Percentiles rank a stretch among this genome's conserved stretches.
Conservation (phyloP, 2,888 invertebrate species). For the Volucella bombylans region DNA sequence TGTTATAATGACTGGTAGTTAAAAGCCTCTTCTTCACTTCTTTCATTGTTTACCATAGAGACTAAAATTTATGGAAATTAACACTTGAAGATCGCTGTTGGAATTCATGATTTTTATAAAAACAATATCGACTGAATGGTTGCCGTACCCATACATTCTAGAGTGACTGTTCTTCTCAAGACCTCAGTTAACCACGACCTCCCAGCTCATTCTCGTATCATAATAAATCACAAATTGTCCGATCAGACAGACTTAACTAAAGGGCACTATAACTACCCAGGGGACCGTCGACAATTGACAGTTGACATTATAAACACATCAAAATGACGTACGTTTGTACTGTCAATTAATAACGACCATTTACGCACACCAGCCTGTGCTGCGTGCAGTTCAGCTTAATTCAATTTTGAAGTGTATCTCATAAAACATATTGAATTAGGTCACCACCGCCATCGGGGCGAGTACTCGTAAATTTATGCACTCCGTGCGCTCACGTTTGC, state of each 20-base stretch:
- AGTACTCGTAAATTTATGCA: conserved; percentile 45
- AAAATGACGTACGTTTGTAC: conserved; percentile 2
- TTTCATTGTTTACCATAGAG: too few species aligned
- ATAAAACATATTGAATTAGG: conserved; percentile 47
- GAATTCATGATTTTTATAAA: too few species aligned
- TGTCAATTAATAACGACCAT: conserved; percentile 27
- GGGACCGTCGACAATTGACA: neutral
- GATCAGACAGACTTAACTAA: conserved; percentile 30
- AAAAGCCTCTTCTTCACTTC: too few species aligned
- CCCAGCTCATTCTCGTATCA: neutral
- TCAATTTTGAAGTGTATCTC: conserved; percentile 57
- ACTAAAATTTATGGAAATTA: too few species aligned
- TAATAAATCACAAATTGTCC: conserved; percentile 28
- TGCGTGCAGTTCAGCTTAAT: conserved; percentile 22
- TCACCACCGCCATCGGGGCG: conserved; percentile 43
- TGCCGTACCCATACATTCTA: too few species aligned
- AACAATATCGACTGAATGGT: too few species aligned
- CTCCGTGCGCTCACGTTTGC: conserved; percentile 10
- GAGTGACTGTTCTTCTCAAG: too few species aligned
- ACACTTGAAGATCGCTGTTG: too few species aligned
- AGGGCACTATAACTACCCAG: conserved; percentile 8
- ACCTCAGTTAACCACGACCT: neutral
- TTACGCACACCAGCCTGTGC: neutral
- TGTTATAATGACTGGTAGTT: too few species aligned
- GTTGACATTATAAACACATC: conserved; percentile 8